These are phyloP conservation scores for Paratilapia polleni DNA, from an alignment of 2,113 vertebrate species.

Conservation along the genomic window DNA sequence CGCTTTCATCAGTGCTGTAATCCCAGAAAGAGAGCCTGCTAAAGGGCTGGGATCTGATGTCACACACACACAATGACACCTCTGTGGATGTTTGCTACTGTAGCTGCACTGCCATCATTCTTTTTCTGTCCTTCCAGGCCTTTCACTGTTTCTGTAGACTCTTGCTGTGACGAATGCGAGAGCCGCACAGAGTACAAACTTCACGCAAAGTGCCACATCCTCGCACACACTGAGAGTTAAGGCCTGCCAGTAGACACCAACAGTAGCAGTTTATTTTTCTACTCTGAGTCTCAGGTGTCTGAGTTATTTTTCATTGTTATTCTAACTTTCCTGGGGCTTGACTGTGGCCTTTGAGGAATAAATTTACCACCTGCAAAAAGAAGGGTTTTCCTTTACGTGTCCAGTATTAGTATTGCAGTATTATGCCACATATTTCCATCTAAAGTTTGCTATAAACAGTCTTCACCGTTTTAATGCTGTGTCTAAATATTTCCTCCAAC, in stretches of 20 bases:
- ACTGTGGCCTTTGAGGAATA: neutral
- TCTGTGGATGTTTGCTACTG: constrained; percentile 42
- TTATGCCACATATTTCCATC: neutral
- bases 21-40: constrained; percentile 42
- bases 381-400: neutral
- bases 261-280: constrained; percentile 10
- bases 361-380: neutral
- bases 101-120: neutral
- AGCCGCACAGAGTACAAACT: neutral
- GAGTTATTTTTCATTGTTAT: neutral
- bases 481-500: constrained; percentile 8
- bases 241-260: neutral
- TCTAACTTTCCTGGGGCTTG: neutral
- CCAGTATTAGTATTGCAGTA: accelerated
- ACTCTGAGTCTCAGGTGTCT: neutral
- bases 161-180: constrained; percentile 13
- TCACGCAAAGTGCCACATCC: neutral
- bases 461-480: neutral
- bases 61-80: constrained; percentile 54
- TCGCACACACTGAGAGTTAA: neutral
- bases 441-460: neutral
- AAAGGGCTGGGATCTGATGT: constrained; percentile 68
- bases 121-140: neutral
- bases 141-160: neutral
- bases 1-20: constrained; percentile 36